A percentile compares a stretch with the other conserved stretches of the same genome.
These are phyloP conservation scores for Ridgeia piscesae DNA, from an alignment of 1,140 invertebrate species.

Conservation along the genomic window DNA sequence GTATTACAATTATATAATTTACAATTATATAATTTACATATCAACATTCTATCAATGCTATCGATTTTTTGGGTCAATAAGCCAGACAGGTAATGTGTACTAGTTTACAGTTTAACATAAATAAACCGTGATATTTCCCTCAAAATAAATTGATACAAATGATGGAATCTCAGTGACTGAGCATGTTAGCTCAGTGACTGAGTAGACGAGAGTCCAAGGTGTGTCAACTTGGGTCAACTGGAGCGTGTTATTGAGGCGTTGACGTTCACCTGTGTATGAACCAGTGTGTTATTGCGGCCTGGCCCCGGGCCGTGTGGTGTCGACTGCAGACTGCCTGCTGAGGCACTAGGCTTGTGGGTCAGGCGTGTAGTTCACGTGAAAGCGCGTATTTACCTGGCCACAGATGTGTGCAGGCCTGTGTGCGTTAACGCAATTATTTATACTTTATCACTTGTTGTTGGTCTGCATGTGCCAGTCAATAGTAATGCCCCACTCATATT, in stretches of 20 bases:
- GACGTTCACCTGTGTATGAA: not conserved
- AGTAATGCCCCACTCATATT: not conserved
- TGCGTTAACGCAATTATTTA: not conserved
- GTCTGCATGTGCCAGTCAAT: not conserved
- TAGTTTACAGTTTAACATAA: no score
- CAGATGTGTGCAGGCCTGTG: not conserved
- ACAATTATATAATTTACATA: no score
- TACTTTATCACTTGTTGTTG: not conserved
- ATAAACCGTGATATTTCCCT: no score
- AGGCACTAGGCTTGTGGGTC: not conserved
- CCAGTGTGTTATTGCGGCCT: not conserved
- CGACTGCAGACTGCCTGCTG: no score
- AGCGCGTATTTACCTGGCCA: not conserved
- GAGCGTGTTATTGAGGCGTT: not conserved
- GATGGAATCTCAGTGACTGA: no score
- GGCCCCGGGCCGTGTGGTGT: not conserved
- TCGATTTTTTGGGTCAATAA: no score
- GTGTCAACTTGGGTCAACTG: not conserved
- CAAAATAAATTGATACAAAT: no score
- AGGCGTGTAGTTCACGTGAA: not conserved
- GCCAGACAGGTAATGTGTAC: no score
- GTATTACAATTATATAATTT: no score
- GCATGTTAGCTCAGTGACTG: no score
- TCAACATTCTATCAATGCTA: no score
- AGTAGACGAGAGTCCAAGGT: not conserved